Evolutionary conservation across 2,888 invertebrate genomes (phyloP), one percentile per base, ranked within the genome.

Genomic region (Phengaris arion): DNA sequence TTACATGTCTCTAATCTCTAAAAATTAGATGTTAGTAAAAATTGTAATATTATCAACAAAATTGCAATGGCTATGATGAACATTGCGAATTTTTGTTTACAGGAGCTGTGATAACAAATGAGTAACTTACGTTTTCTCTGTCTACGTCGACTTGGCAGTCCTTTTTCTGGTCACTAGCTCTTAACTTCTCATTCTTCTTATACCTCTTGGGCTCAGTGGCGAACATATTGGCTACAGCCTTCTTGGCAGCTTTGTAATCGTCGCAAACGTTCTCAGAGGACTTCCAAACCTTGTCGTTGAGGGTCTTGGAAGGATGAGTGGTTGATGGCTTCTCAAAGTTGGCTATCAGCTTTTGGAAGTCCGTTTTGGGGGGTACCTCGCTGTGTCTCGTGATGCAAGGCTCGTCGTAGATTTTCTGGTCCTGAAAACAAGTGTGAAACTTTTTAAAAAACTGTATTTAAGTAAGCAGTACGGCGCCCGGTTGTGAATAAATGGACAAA

Each of bases 61-160:
- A 12, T 64, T 45, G 35, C 35, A 64, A 35, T 12, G 64, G 10
- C 6, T 35, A 5, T 64, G 12, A 64, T 45, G 6, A 64, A 10
- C 64, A 64, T 64, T 64, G 64, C 64, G 9, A 64, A 35, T 64
- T 6, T 64, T 64, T 64, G 35, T 64, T 6, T 45, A 6, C 6
- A 64, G 64, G 64, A 12, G 35, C 35, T 64, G 13, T 45, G 6
- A 64, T 45, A 64, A 12, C 52, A 12, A 45, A n/a, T 12, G 0
- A 10, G 6, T 13, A 82, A 94, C 94, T 93, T 22, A 94, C 94
- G 78, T 93, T 93, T 72, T 93, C 90, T 80, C 86, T 84, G 74
- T 93, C 93, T 9, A 89, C 84, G 74, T 93, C 91, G 72, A 93
- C 74, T 68, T 93, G 93, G 0, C 81, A 80, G 15, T 83, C 87